Percentiles rank a stretch among this genome's conserved stretches.
These are phyloP conservation scores for Cheilosia variabilis DNA, from an alignment of 2,888 invertebrate species.

Conservation along the genomic window DNA sequence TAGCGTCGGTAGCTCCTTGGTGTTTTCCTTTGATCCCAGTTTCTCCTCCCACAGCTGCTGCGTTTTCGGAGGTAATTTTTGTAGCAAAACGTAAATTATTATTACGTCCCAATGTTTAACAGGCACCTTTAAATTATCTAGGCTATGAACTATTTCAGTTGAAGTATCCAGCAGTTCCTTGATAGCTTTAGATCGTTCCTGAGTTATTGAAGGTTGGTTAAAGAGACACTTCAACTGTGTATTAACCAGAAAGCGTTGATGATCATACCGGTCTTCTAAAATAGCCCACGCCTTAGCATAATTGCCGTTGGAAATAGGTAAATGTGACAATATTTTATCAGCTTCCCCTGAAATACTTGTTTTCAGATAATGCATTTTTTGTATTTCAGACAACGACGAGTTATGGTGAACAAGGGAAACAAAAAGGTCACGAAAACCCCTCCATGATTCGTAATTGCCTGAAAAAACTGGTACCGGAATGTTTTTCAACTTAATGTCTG, in stretches of 20 bases:
- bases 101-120: too few species aligned
- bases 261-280: too few species aligned
- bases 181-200: too few species aligned
- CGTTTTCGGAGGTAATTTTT: background rate
- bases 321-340: background rate
- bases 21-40: constrained; percentile 16
- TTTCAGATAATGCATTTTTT: background rate
- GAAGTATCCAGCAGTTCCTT: too few species aligned
- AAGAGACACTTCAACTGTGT: too few species aligned
- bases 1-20: constrained; percentile 6
- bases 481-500: background rate
- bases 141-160: too few species aligned
- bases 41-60: constrained; percentile 12
- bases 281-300: too few species aligned
- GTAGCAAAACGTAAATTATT: too few species aligned
- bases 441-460: background rate
- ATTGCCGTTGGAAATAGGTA: too few species aligned
- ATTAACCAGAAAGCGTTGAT: too few species aligned
- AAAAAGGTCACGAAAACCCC: background rate
- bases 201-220: too few species aligned
- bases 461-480: constrained; percentile 1
- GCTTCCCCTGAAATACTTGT: constrained; percentile 10
- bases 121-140: too few species aligned
- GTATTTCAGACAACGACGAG: background rate
- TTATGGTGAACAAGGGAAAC: background rate